Percentiles rank a stretch among this genome's conserved stretches.
Conservation (phyloP, 1,140 invertebrate species). For the Monomorium pharaonis region DNA sequence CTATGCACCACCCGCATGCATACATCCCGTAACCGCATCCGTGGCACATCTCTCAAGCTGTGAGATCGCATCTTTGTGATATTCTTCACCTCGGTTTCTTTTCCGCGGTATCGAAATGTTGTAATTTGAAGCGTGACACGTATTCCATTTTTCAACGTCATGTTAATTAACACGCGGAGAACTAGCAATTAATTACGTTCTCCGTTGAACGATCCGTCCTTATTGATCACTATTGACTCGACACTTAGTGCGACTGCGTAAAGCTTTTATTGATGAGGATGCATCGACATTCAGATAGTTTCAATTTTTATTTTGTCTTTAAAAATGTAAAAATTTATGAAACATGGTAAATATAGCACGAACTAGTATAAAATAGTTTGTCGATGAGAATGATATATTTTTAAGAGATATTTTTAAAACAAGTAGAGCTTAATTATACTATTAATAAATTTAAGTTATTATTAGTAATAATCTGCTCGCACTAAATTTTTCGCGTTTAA, state of each 20-base stretch:
- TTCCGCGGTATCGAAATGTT: conserved; percentile 4
- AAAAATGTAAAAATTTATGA: neutral
- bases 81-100: neutral
- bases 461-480: neutral
- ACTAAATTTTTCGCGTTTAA: neutral
- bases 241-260: neutral
- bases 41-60: conserved; percentile 1
- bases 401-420: neutral
- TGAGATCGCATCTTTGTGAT: conserved; percentile 9
- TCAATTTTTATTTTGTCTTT: neutral
- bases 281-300: neutral
- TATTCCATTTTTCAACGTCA: neutral
- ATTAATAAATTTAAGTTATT: neutral
- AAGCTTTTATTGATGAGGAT: neutral
- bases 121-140: neutral
- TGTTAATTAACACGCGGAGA: neutral
- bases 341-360: neutral
- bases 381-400: neutral
- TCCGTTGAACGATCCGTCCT: neutral
- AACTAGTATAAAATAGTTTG: neutral
- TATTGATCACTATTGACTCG: neutral
- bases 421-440: neutral
- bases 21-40: conserved; percentile 11
- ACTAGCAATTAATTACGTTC: neutral
- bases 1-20: conserved; percentile 2